Conservation (phyloP, 2,113 vertebrate genomes). For the Nymphicus hollandicus region DNA sequence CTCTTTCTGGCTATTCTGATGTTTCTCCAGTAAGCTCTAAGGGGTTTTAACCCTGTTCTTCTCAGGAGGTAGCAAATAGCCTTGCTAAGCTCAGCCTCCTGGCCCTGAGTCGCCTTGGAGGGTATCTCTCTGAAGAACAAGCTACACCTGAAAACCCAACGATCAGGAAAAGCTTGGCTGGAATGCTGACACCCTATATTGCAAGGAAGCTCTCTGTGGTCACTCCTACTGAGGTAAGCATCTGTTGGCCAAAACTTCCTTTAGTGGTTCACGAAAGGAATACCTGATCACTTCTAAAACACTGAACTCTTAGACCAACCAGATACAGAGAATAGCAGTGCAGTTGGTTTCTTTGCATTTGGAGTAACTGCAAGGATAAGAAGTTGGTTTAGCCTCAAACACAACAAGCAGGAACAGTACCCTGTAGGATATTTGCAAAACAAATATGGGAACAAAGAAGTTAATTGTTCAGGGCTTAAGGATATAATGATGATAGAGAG, state of each 20-base stretch:
- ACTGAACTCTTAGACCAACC: neutral
- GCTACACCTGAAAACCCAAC: slow-evolving; percentile 91
- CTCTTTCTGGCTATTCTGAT: neutral
- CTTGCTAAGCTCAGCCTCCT: slow-evolving; percentile 91
- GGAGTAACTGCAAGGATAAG: neutral
- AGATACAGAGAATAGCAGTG: neutral
- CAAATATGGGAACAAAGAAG: neutral
- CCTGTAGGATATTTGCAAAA: neutral
- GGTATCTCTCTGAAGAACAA: slow-evolving; percentile 79
- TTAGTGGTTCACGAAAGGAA: neutral
- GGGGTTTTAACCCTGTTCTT: neutral
- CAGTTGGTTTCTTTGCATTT: neutral
- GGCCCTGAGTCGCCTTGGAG: slow-evolving; percentile 90
- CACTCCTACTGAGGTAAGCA: slow-evolving; percentile 82
- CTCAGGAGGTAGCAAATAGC: slow-evolving; percentile 90
- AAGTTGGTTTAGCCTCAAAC: neutral
- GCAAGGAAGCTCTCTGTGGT: slow-evolving; percentile 84
- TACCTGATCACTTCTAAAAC: neutral
- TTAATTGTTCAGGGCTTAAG: neutral
- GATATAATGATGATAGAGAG: neutral
- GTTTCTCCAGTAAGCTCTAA: neutral
- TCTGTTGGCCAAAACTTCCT: neutral
- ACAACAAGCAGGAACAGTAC: neutral
- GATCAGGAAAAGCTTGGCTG: slow-evolving; percentile 89
- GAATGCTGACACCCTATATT: slow-evolving; percentile 94